Conservation (phyloP, 1,140 invertebrate species). For the Tetraneura akinire region DNA sequence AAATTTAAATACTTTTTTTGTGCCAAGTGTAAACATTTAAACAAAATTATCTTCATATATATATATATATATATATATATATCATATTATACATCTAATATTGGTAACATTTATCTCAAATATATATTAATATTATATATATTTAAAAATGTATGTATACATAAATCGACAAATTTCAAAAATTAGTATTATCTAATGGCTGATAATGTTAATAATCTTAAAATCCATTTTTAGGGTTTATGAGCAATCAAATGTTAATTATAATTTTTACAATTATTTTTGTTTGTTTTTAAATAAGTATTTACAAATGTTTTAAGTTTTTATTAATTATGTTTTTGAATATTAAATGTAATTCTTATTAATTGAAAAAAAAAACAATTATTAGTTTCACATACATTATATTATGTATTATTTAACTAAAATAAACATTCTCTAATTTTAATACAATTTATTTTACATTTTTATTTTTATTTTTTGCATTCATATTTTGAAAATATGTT, state of each 20-base stretch:
- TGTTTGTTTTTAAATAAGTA: conserved; percentile 10
- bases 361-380: background rate
- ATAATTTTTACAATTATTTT: background rate
- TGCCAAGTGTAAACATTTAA: conserved; percentile 33
- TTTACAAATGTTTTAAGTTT: background rate
- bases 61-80: conserved; percentile 18
- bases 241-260: background rate
- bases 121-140: no score
- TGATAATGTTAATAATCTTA: background rate
- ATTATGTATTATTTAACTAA: conserved; percentile 19
- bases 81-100: conserved; percentile 23
- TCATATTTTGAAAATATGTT: background rate
- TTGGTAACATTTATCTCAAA: background rate
- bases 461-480: conserved; percentile 2
- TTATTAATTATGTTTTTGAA: no score
- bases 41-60: conserved; percentile 19
- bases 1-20: conserved; percentile 34
- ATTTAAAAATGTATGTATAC: no score
- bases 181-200: background rate
- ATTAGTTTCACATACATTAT: conserved; percentile 8
- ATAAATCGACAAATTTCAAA: background rate
- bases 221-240: background rate
- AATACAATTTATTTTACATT: no score
- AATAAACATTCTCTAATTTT: conserved; percentile 19
- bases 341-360: background rate